Conservation (phyloP, 2,797 vertebrate species). For the Megalops cyprinoides region DNA sequence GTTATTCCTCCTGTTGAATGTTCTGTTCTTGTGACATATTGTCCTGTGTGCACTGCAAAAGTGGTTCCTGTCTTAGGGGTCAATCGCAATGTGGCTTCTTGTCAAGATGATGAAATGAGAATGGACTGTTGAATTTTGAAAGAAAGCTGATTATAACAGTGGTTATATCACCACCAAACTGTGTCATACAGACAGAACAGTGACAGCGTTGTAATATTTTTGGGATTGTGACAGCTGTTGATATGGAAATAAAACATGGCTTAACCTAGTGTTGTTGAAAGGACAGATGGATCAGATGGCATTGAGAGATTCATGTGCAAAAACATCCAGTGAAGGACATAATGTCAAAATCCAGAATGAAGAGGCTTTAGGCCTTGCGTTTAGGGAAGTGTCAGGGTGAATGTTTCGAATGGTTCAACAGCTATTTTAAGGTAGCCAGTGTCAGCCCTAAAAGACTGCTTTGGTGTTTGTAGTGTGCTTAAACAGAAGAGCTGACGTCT, state of each 20-base stretch:
- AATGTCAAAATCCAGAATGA: slow-evolving; percentile 21
- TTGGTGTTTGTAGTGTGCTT: neutral
- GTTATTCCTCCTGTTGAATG: neutral
- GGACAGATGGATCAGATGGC: slow-evolving; percentile 18
- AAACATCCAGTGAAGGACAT: slow-evolving; percentile 2
- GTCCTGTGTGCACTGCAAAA: neutral
- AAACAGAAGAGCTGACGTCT: neutral
- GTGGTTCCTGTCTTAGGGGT: neutral
- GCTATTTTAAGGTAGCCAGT: neutral
- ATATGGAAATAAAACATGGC: slow-evolving; percentile 30
- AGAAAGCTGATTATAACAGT: neutral
- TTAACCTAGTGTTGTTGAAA: neutral
- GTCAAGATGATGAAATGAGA: too few species aligned
- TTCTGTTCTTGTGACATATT: neutral
- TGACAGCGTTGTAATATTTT: slow-evolving; percentile 1
- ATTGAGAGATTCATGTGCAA: neutral
- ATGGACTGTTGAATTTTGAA: neutral
- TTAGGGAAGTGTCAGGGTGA: neutral
- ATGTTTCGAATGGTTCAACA: neutral
- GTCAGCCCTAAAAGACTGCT: neutral
- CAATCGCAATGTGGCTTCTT: neutral
- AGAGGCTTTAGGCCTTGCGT: neutral
- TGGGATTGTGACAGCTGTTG: slow-evolving; percentile 26
- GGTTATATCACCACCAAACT: neutral
- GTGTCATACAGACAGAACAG: neutral